Base-by-base conservation (phyloP, 2,888 invertebrate genomes). In the Hetaerina titia region DNA sequence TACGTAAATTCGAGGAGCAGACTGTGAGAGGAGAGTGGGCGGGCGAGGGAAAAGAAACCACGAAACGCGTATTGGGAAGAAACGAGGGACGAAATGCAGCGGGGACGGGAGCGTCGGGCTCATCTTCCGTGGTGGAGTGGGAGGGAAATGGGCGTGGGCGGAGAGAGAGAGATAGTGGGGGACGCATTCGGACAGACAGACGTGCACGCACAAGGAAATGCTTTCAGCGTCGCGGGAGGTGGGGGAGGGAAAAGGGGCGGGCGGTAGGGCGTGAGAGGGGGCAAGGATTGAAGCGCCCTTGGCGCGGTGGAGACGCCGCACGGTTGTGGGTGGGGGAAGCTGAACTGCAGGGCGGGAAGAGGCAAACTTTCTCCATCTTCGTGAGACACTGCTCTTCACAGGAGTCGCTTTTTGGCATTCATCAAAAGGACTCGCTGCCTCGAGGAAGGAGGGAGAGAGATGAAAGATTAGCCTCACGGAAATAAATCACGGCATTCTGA, bases 391-490 rank as follows among this genome's bases (percentile, higher is more conserved):
- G 25, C 31, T 81, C 81, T 81, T 81, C 81, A 81, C 81, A 22
- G 81, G 81, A 31, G 81, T 81, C 81, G 81, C 81, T 81, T 81
- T 81, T 81, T 81, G 81, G 81, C 81, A 81, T 81, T 81, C 31
- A 81, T 81, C 81, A 81, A 81, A 81, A 81, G 81, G 31, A 31
- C 81, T 81, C 25, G 25, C 81, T 22, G 31, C 81, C 81, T 81
- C 81, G 31, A 31, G 81, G 81, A 81, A 81, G 25, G n/a, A 31
- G 22, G 81, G 31, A 9, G 31, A 31, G 31, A n/a, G n/a, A n/a
- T 11, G 81, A 13, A 25, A 2, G 81, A 81, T 81, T 31, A 81
- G 81, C 81, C 81, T 15, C 81, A 81, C 81, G 81, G 81, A 81
- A 81, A 81, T 81, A 81, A 81, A 81, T 81, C 81, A 81, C 81